Conservation (phyloP, 1,140 invertebrate species). For the Heliconius nattereri region DNA sequence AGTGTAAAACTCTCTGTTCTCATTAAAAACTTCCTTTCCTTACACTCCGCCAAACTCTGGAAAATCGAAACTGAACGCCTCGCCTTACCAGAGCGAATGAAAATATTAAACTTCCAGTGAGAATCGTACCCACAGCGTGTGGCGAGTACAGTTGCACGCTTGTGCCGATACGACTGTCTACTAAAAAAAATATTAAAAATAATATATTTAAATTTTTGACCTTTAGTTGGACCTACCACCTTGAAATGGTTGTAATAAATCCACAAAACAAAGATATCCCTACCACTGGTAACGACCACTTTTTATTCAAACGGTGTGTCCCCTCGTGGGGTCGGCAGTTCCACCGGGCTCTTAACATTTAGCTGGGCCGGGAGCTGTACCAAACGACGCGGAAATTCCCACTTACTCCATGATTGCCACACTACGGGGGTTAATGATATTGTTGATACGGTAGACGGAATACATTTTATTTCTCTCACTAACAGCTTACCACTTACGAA, state of each 20-base stretch:
- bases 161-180: too few relatives aligned
- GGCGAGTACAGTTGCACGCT: too few relatives aligned
- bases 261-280: background rate
- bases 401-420: conserved; percentile 80
- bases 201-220: background rate
- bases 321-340: conserved; percentile 48
- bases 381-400: conserved; percentile 79
- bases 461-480: conserved; percentile 67
- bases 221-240: background rate
- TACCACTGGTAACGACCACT: background rate
- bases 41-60: too few relatives aligned
- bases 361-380: conserved; percentile 71
- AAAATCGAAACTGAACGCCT: too few relatives aligned
- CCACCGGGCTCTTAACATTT: conserved; percentile 76
- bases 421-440: conserved; percentile 78
- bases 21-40: too few relatives aligned
- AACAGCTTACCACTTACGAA: conserved; percentile 47
- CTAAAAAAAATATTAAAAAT: background rate
- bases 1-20: too few relatives aligned
- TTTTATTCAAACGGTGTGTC: conserved; percentile 42
- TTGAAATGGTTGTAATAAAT: background rate
- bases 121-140: too few relatives aligned
- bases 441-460: conserved; percentile 76
- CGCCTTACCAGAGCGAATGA: too few relatives aligned
- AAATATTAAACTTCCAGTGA: too few relatives aligned